Evolutionary conservation across 2,797 vertebrate genomes (phyloP), one percentile per base, ranked within the genome.

Genomic region (Australoheros facetus): DNA sequence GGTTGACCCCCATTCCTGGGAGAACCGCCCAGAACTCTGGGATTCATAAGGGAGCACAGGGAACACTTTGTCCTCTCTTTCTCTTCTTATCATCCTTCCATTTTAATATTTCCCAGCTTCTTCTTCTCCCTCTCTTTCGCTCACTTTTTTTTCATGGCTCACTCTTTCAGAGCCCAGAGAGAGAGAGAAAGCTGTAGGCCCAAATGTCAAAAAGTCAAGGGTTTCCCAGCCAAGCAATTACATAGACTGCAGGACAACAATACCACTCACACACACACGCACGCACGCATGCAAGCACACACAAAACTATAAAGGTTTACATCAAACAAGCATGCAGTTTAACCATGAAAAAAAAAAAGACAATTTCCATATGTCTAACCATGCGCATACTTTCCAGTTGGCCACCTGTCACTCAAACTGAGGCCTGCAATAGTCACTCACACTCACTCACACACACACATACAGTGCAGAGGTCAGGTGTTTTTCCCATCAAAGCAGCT

Each of bases 141-240:
- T 75, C 77, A 56, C 23, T 87, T 78, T 87, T 26, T 80, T 80
- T 79, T 71, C 78, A 58, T 54, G 16, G 78, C 83, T 79, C 66
- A 19, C 55, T 80, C 16, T 48, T 66, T 66, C 62, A 66, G 42
- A 48, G 42, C 16, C 30, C 62, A 57, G 56, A 69, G 69, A 79
- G 26, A 58, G 51, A 56, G 73, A 80, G 71, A 75, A 23, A 45
- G 60, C 62, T 16, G 69, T 83, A 74, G 83, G 80, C 85, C 88
- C 83, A 90, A 87, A 92, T 93, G 88, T 93, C 89, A 87, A 74
- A 80, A 91, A 87, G 91, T 92, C 89, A 89, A 89, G 78, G 59
- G 80, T 91, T 92, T 92, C 87, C 87, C 87, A 92, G 87, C 81
- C 88, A 81, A 58, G 76, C 86, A 81, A 82, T 90, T 88, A 86